Percentiles rank a stretch among this genome's conserved stretches.
Evolutionary conservation across 2,888 invertebrate species (phyloP).

Genomic region (Scaptomyza reducta): DNA sequence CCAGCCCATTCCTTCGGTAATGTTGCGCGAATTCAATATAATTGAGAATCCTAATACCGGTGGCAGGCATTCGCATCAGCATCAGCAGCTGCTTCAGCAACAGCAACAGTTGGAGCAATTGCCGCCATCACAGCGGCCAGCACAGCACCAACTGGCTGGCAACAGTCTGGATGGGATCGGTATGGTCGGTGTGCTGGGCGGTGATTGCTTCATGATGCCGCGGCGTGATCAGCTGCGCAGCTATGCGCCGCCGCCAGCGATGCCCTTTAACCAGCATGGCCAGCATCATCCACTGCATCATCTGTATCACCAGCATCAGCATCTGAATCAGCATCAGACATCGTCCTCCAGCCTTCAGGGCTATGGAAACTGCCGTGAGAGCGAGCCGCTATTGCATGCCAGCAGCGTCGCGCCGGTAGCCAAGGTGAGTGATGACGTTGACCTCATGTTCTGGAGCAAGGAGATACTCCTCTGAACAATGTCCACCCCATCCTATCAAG

Average conservation of each 20-base stretch:
- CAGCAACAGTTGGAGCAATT: slow-evolving; percentile 57
- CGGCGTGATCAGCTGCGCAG: slow-evolving; percentile 64
- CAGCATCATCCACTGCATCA: slow-evolving; percentile 70
- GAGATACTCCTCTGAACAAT: slow-evolving; percentile 72
- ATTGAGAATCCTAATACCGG: slow-evolving; percentile 84
- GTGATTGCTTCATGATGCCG: slow-evolving; percentile 64
- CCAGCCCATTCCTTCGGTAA: slow-evolving; percentile 85
- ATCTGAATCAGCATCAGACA: slow-evolving; percentile 54
- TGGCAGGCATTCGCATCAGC: slow-evolving; percentile 71
- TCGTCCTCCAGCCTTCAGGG: slow-evolving; percentile 72
- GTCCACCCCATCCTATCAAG: background rate
- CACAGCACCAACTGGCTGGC: slow-evolving; percentile 30
- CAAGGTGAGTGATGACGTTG: slow-evolving; percentile 82
- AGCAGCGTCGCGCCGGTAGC: slow-evolving; percentile 82
- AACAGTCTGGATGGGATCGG: slow-evolving; percentile 32
- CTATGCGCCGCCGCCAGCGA: slow-evolving; percentile 57
- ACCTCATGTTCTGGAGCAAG: slow-evolving; percentile 72
- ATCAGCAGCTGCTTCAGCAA: slow-evolving; percentile 26
- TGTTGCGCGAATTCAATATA: slow-evolving; percentile 85
- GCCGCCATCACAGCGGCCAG: slow-evolving; percentile 40
- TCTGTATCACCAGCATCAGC: slow-evolving; percentile 54
- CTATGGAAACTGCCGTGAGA: slow-evolving; percentile 84
- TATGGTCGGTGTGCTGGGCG: slow-evolving; percentile 58
- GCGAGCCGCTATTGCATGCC: slow-evolving; percentile 84
- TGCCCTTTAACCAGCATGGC: slow-evolving; percentile 69